Evolutionary conservation across 2,797 vertebrate species (phyloP), one percentile per base, ranked within the genome.

Genomic region (Margarornis squamiger): DNA sequence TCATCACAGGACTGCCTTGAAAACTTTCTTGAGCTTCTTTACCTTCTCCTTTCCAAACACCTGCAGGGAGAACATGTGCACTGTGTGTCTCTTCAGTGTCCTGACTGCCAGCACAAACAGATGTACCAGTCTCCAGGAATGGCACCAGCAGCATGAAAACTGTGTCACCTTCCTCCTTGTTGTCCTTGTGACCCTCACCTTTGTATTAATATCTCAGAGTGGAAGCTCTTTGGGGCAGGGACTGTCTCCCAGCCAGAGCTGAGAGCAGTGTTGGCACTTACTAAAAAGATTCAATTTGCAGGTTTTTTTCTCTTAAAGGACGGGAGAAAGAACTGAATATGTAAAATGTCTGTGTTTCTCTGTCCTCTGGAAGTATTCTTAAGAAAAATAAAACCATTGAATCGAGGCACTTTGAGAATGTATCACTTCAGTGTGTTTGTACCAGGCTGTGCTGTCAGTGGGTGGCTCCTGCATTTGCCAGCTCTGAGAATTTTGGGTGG

Each of bases 361-460:
- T 92, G 93, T 97, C 86, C 91, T 96, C 88, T 96, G 86, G 84
- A 94, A 96, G 61, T 85, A 83, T 92, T 96, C 92, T 93, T 92
- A 84, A 71, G 81, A 88, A 88, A 95, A 96, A 97, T 96, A 97
- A 97, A 97, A 68, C 65, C 49, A 55, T 86, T 91, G 78, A 93
- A 67, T 86, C 32, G 73, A 94, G 66, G 76, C 84, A 75, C 19
- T 22, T 75, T 92, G 66, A 34, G 65, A 80, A 27, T 48, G 26
- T 51, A 8, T 97, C 57, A 6, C n/a, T 93, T 61, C 14, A 26
- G 27, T 45, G 46, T 41, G 41, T 49, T 45, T 67, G 18, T 32
- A 6, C 23, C 46, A 57, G 24, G 54, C 18, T 21, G 19, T 34
- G 52, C 22, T 61, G 16, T 12, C 45, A 38, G 17, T 10, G 32